Evolutionary conservation across 2,113 vertebrate species (phyloP).

Genomic region (Propithecus coquereli): DNA sequence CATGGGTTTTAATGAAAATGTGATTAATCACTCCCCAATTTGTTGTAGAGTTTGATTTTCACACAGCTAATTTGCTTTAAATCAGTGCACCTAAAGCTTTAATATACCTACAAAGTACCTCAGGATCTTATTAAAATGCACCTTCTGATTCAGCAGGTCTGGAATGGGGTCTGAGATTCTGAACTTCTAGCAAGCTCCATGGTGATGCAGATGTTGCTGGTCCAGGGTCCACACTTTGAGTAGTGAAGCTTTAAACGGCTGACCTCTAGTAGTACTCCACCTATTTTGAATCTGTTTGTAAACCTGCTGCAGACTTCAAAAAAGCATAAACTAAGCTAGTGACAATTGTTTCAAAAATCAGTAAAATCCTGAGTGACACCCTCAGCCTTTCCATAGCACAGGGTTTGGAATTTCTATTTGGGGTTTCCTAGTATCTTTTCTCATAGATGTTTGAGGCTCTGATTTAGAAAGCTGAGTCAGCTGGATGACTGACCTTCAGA

Average conservation of each 20-base stretch:
- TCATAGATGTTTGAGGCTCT: neutral
- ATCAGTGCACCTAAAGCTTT: slow-evolving; percentile 18
- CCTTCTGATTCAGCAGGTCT: slow-evolving; percentile 6
- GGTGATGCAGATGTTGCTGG: slow-evolving; percentile 2
- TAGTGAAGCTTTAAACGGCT: slow-evolving; percentile 36
- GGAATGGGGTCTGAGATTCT: neutral
- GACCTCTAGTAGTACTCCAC: neutral
- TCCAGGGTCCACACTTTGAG: neutral
- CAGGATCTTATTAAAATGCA: neutral
- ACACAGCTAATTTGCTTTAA: slow-evolving; percentile 41
- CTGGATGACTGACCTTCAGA: neutral
- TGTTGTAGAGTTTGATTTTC: slow-evolving; percentile 45
- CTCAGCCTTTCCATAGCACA: neutral
- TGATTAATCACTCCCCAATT: neutral
- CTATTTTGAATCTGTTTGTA: neutral
- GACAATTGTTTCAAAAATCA: slow-evolving; percentile 38
- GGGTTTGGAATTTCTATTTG: neutral
- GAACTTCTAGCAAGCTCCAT: neutral
- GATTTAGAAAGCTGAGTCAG: neutral
- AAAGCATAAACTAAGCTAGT: neutral
- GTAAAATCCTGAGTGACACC: neutral
- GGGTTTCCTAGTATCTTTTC: neutral
- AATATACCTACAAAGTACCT: neutral
- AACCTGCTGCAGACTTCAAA: neutral
- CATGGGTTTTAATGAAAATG: slow-evolving; percentile 13